Evolutionary conservation across 2,113 vertebrate genomes (phyloP).

Genomic region (Erythrocebus patas): DNA sequence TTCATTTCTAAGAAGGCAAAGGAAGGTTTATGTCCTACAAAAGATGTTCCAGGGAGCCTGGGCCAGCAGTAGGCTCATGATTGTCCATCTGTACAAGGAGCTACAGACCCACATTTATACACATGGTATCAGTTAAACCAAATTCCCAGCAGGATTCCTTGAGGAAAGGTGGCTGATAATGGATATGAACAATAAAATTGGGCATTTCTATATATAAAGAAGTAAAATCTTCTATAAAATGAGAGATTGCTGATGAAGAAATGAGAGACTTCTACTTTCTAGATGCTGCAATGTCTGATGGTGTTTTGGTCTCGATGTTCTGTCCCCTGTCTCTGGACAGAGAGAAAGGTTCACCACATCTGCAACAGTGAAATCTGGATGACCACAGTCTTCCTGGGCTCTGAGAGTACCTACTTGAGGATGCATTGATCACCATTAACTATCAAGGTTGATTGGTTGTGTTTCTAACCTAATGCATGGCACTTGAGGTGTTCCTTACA

Average conservation of each 20-base stretch:
- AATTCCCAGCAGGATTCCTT: neutral
- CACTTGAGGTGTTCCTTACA: neutral
- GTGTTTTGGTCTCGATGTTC: neutral
- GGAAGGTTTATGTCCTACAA: neutral
- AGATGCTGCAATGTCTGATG: neutral
- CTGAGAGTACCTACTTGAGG: neutral
- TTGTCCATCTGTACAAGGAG: neutral
- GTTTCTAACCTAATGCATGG: neutral
- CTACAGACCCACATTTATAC: neutral
- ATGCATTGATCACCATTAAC: neutral
- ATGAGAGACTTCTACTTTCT: neutral
- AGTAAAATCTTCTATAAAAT: neutral
- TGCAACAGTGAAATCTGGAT: too few relatives aligned
- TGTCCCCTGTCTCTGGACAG: neutral
- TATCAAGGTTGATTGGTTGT: neutral
- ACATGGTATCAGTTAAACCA: neutral
- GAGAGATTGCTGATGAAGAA: neutral
- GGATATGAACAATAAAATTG: neutral
- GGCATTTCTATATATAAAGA: neutral
- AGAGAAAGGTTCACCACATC: neutral
- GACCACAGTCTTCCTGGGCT: neutral
- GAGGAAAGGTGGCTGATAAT: neutral
- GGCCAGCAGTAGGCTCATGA: neutral
- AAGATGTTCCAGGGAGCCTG: neutral
- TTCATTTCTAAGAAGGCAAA: neutral